These are phyloP conservation scores for Orchesellides sinensis DNA, from an alignment of 2,888 invertebrate species.

Conservation along the genomic window DNA sequence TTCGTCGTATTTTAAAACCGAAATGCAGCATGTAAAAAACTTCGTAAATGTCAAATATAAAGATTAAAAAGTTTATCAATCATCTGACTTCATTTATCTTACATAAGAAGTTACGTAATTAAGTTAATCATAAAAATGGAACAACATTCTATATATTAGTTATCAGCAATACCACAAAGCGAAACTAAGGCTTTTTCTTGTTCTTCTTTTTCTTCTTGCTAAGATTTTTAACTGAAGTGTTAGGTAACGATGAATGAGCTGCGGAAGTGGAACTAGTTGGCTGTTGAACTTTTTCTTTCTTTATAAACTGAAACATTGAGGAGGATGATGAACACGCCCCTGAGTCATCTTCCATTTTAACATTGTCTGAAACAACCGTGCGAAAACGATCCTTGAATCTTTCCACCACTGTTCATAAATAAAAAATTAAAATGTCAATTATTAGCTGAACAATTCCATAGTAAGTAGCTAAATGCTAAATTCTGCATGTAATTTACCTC, in stretches of 20 bases:
- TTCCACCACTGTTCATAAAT: slow-evolving; percentile 48
- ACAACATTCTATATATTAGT: too few relatives aligned
- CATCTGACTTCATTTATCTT: not conserved
- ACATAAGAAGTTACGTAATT: too few relatives aligned
- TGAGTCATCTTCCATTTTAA: slow-evolving; percentile 25
- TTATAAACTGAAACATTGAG: slow-evolving; percentile 30
- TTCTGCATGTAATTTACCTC: not conserved
- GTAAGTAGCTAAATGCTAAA: not conserved
- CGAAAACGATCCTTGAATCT: slow-evolving; percentile 58
- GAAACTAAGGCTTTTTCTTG: slow-evolving; percentile 9
- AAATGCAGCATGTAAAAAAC: slow-evolving; percentile 39
- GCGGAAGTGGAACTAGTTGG: not conserved
- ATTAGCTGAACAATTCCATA: not conserved
- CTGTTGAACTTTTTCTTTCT: slow-evolving; percentile 4
- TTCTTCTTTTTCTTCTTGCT: slow-evolving; percentile 47
- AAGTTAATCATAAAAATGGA: too few relatives aligned
- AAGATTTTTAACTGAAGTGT: slow-evolving; percentile 10
- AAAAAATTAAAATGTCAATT: too few relatives aligned
- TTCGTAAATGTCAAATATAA: not conserved
- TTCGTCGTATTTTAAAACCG: not conserved
- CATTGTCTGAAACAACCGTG: not conserved
- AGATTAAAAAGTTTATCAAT: not conserved
- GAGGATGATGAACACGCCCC: not conserved
- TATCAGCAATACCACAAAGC: too few relatives aligned
- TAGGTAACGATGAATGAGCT: too few relatives aligned